A percentile compares a stretch with the other conserved stretches of the same genome.
phyloP scores from a whole-genome alignment of 2,888 invertebrate genomes.

The Lottia gigantea region DNA sequence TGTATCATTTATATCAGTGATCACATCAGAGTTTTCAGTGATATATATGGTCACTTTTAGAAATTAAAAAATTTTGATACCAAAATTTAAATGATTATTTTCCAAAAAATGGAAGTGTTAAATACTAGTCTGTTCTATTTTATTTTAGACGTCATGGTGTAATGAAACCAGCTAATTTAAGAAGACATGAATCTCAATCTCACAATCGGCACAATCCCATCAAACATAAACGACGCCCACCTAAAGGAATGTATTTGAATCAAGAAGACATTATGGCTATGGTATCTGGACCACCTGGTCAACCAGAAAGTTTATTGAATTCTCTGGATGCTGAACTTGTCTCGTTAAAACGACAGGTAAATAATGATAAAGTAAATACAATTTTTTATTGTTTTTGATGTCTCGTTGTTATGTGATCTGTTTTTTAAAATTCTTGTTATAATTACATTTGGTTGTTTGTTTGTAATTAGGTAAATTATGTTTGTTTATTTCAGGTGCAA shows the following conservation, averaged over 20 bases:
- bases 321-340: constrained; percentile 94
- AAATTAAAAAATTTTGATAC: no score
- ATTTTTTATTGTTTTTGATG: neutral
- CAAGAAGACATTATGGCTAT: constrained; percentile 94
- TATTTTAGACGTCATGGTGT: constrained; percentile 55
- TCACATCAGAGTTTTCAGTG: no score
- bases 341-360: constrained; percentile 95
- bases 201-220: constrained; percentile 53
- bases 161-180: constrained; percentile 54
- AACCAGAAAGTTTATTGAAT: constrained; percentile 86
- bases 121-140: neutral
- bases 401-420: neutral
- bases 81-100: no score
- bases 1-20: no score
- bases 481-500: constrained; percentile 79
- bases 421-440: neutral
- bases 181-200: constrained; percentile 57
- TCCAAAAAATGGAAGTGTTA: no score
- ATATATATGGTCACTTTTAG: no score
- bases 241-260: constrained; percentile 96
- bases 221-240: constrained; percentile 80
- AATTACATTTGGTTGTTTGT: neutral
- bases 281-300: constrained; percentile 81
- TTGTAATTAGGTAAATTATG: neutral
- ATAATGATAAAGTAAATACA: constrained; percentile 64